Base-by-base conservation (phyloP, 2,797 vertebrate species). In the Hapalemur alaotrensis region DNA sequence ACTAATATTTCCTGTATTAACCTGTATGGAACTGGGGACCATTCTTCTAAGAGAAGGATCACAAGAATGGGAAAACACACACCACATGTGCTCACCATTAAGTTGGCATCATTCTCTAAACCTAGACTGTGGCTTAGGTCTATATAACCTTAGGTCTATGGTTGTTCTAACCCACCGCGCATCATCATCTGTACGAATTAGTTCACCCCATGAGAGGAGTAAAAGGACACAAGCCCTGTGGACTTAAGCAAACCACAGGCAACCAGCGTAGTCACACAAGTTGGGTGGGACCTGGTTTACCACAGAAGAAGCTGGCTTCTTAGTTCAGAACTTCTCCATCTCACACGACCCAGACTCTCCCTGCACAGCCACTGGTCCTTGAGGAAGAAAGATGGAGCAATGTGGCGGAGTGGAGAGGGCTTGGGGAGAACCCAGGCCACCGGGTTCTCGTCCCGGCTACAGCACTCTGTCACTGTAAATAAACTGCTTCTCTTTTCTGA, bases 291-390 rank as follows among this genome's bases (percentile, higher is more conserved):
- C 46, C 32, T 70, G 81, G 63, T 2, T 80, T 23, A 69, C 61
- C 80, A 61, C 67, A 14, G 50, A 46, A 41, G 67, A 61, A 73
- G 25, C 22, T 87, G 79, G 43, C 48, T 92, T 89, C 88, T 48
- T 13, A 11, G 14, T 10, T 20, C 2, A 2, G 61, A 50, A 38
- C 20, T 82, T 63, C 30, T 78, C 9, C 22, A 35, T 5, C 41
- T 73, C 83, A 35, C 20, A 11, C 28, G 23, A 48, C 12, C 20
- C 22, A 6, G 17, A 15, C 22, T 41, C 59, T 78, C 43, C 10
- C 35, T 7, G 28, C 0, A 5, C 2, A 30, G 43, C 18, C n/a
- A 5, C 30, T 25, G 8, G 25, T 32, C 32, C 46, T 57, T 14
- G 8, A 82, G 35, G 52, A 92, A 67, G 54, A n/a, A 2, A 22